phyloP scores from a whole-genome alignment of 2,797 vertebrate genomes.

The Squalus acanthias region DNA sequence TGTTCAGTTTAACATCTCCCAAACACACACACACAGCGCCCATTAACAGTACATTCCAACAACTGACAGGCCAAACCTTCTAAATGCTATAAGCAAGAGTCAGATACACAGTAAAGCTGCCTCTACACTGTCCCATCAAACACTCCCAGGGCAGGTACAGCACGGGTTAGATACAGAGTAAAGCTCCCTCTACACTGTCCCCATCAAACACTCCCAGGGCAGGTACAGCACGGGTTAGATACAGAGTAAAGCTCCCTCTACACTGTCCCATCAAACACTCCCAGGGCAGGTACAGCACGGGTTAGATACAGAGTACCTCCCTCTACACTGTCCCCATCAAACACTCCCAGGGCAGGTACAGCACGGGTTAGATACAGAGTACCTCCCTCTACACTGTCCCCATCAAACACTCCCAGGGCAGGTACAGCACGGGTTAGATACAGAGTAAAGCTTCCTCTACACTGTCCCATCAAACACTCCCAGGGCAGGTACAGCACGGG shows the following conservation, averaged over 20 bases:
- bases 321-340: no score
- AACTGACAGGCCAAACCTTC: no score
- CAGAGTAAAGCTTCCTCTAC: not conserved
- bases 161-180: no score
- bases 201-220: not conserved
- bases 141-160: not conserved
- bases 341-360: not conserved
- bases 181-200: not conserved
- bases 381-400: not conserved
- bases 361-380: not conserved
- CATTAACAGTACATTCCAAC: no score
- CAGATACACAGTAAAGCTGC: not conserved
- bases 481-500: not conserved
- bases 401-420: not conserved
- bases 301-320: not conserved
- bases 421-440: not conserved
- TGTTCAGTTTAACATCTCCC: no score
- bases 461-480: not conserved
- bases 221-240: no score
- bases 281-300: no score
- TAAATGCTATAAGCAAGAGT: no score
- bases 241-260: not conserved
- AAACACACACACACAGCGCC: not conserved
- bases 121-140: not conserved
- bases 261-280: not conserved